These are phyloP conservation scores for Drosophila obscura DNA, from an alignment of 1,140 invertebrate genomes.

Conservation along the genomic window DNA sequence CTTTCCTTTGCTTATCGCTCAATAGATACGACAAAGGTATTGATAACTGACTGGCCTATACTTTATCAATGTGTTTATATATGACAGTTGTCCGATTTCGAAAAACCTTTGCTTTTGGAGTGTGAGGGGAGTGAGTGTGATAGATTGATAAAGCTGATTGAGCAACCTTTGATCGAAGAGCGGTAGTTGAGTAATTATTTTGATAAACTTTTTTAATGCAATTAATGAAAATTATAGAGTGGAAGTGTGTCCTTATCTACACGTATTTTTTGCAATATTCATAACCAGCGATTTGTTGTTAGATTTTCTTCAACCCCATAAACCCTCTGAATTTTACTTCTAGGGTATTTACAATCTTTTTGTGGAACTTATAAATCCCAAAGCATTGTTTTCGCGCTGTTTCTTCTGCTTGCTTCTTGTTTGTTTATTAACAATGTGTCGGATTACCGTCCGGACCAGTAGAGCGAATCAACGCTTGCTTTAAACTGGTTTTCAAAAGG, in stretches of 20 bases:
- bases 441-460: constrained; percentile 20
- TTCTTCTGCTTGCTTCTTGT: background rate
- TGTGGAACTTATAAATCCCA: background rate
- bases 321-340: no score
- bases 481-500: constrained; percentile 26
- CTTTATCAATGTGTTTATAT: constrained; percentile 10
- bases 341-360: no score
- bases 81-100: constrained; percentile 9
- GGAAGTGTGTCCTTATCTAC: no score
- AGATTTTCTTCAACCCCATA: no score
- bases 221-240: no score
- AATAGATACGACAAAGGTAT: constrained; percentile 4
- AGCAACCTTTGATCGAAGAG: background rate
- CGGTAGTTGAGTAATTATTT: background rate
- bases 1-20: constrained; percentile 17
- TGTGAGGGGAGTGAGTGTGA: background rate
- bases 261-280: no score
- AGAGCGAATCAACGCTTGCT: constrained; percentile 14
- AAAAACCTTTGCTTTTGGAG: constrained; percentile 7
- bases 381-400: background rate
- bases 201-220: background rate
- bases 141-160: constrained; percentile 1
- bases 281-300: no score
- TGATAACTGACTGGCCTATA: constrained; percentile 11
- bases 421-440: constrained; percentile 22